phyloP scores from a whole-genome alignment of 2,113 vertebrate genomes.

The Bucco capensis region DNA sequence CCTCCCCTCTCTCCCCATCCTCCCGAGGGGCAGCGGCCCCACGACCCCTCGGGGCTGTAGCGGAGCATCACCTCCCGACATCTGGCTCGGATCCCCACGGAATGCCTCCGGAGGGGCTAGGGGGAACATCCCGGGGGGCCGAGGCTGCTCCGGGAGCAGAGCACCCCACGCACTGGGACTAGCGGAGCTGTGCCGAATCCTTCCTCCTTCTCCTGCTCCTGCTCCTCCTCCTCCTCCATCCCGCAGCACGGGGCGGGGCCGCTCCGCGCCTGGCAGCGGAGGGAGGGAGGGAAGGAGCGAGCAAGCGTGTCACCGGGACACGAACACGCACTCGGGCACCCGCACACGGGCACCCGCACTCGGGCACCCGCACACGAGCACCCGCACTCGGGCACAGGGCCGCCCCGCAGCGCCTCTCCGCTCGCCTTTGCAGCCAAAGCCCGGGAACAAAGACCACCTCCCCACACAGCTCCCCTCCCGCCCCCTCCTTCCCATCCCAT shows the following conservation, averaged over 20 bases:
- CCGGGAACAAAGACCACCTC: background rate
- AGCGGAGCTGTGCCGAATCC: background rate
- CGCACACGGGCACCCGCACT: background rate
- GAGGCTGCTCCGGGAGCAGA: no score
- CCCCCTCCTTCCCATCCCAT: no score
- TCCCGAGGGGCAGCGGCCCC: background rate
- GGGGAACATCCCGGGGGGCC: background rate
- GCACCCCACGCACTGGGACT: background rate
- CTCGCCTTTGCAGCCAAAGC: background rate
- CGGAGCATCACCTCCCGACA: background rate
- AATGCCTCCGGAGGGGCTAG: no score
- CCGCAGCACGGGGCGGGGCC: constrained; percentile 1
- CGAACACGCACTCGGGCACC: background rate
- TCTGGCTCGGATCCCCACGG: background rate
- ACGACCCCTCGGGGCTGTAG: background rate
- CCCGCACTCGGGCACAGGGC: background rate
- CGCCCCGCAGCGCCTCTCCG: background rate
- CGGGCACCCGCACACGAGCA: background rate
- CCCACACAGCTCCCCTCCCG: background rate
- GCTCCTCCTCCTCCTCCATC: background rate
- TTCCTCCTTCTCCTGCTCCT: background rate
- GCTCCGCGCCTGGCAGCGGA: background rate
- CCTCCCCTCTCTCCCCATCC: background rate
- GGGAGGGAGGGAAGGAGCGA: constrained; percentile 39
- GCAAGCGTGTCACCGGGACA: constrained; percentile 83